phyloP scores from a whole-genome alignment of 2,797 vertebrate species.

The Sebastes jordani region DNA sequence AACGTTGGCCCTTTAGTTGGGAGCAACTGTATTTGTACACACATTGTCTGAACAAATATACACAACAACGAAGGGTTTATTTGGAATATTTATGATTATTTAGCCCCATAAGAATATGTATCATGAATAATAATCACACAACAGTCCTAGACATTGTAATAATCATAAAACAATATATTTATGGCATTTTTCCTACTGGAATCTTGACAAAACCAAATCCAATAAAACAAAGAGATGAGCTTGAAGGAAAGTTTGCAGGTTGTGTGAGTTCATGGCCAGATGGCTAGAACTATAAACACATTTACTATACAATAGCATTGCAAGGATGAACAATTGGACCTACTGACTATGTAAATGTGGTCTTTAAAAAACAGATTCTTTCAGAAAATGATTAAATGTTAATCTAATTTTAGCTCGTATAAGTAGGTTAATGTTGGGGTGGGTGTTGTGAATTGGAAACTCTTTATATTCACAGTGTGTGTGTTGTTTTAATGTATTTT shows the following conservation, averaged over 20 bases:
- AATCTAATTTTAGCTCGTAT: background rate
- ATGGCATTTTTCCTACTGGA: background rate
- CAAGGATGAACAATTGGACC: too few relatives aligned
- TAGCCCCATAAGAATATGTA: too few relatives aligned
- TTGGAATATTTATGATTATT: too few relatives aligned
- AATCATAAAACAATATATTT: background rate
- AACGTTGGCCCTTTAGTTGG: too few relatives aligned
- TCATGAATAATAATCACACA: too few relatives aligned
- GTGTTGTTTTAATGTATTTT: slow-evolving; percentile 65
- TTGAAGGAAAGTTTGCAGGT: background rate
- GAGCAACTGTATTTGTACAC: too few relatives aligned
- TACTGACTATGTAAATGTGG: too few relatives aligned
- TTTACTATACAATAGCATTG: background rate
- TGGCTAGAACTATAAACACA: background rate
- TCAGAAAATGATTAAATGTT: background rate
- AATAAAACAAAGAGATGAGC: background rate
- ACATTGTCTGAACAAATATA: too few relatives aligned
- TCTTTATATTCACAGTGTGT: slow-evolving; percentile 42
- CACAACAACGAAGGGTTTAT: too few relatives aligned
- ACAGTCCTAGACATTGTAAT: too few relatives aligned
- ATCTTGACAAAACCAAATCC: background rate
- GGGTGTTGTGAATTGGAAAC: slow-evolving; percentile 1
- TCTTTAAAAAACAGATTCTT: too few relatives aligned
- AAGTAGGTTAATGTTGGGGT: background rate
- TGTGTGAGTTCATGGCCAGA: background rate